Percentiles rank a stretch among this genome's conserved stretches.
These are phyloP conservation scores for Phragmatobia fuliginosa DNA, from an alignment of 2,888 invertebrate genomes.

Conservation along the genomic window DNA sequence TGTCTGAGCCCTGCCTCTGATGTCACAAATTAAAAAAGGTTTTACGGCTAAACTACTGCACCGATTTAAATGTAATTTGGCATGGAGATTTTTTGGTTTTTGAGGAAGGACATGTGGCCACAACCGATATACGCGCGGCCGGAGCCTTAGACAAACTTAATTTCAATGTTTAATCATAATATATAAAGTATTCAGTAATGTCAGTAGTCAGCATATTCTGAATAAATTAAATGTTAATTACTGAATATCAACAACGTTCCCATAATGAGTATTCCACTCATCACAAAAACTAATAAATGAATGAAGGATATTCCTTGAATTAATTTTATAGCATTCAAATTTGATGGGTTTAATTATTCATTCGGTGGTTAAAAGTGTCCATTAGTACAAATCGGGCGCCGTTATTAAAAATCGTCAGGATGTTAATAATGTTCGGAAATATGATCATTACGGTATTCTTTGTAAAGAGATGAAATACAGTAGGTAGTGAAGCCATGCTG, in stretches of 20 bases:
- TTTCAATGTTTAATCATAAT: not conserved
- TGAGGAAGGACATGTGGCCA: too few relatives aligned
- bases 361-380: conserved; percentile 75
- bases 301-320: conserved; percentile 54
- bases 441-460: conserved; percentile 37
- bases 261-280: conserved; percentile 53
- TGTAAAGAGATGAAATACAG: conserved; percentile 3
- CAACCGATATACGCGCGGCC: too few relatives aligned
- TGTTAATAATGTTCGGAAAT: conserved; percentile 44
- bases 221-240: conserved; percentile 44
- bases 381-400: conserved; percentile 70
- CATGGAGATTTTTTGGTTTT: too few relatives aligned
- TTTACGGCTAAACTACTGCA: too few relatives aligned
- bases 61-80: too few relatives aligned
- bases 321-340: conserved; percentile 77
- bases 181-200: conserved; percentile 1
- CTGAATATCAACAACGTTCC: conserved; percentile 54
- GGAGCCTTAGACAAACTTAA: too few relatives aligned
- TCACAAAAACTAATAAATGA: conserved; percentile 57
- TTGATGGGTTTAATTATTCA: conserved; percentile 76
- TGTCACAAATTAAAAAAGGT: too few relatives aligned
- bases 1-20: not conserved
- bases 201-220: conserved; percentile 29
- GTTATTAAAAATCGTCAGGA: conserved; percentile 66
- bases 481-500: too few relatives aligned